Conservation (phyloP, 2,888 invertebrate species). For the Diachrysia chrysitis region DNA sequence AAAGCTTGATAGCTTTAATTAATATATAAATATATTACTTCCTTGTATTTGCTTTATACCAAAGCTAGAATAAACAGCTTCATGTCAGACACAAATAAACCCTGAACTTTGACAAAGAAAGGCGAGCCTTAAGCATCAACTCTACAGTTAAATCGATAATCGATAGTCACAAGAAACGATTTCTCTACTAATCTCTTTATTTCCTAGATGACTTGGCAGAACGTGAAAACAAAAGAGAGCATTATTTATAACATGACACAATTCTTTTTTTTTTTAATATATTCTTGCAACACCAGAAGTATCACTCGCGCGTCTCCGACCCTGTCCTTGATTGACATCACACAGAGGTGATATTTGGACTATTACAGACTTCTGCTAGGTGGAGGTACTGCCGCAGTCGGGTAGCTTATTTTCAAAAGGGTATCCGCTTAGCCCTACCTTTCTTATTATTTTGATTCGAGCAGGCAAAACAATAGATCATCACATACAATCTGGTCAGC, state of each 20-base stretch:
- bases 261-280: too few species aligned
- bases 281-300: too few species aligned
- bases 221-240: not conserved
- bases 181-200: not conserved
- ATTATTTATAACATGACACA: not conserved
- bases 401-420: too few species aligned
- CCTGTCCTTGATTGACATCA: too few species aligned
- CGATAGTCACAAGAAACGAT: not conserved
- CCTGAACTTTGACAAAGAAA: slow-evolving; percentile 35
- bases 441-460: not conserved
- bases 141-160: slow-evolving; percentile 15
- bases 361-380: too few species aligned
- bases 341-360: too few species aligned
- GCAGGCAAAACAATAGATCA: not conserved
- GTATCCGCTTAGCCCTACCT: too few species aligned
- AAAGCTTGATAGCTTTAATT: too few species aligned
- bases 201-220: not conserved
- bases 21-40: too few species aligned
- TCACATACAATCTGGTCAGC: not conserved
- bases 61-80: slow-evolving; percentile 10
- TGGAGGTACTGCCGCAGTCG: too few species aligned
- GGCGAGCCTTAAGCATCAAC: slow-evolving; percentile 11
- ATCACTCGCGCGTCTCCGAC: too few species aligned
- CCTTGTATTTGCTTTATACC: too few species aligned
- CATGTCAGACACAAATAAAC: slow-evolving; percentile 24